Base-by-base conservation (phyloP, 2,888 invertebrate genomes). In the Boloria selene region DNA sequence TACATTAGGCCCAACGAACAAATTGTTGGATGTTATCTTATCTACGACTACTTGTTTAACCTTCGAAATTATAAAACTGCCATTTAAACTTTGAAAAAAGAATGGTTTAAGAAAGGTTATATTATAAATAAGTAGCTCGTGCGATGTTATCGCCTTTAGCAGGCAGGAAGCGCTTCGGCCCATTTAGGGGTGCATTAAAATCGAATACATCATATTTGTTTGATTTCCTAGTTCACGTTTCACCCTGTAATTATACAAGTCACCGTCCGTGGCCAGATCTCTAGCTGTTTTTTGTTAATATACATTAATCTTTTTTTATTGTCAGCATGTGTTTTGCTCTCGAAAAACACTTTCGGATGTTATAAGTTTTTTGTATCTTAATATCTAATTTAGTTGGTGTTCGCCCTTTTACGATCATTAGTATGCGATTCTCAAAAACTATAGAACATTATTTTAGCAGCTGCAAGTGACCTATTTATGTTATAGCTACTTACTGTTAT, bases 151-250 rank as follows among this genome's bases (percentile, higher is more conserved):
- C 90, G 82, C 77, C 74, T 70, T 73, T 72, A 81, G 79, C 80
- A 80, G 86, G 87, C 90, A 90, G 92, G 92, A 91, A 92, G 88
- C 90, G 88, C 89, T 87, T 88, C 89, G 80, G 83, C 85, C 88
- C 87, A 90, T 92, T 92, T 92, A 92, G 84, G 92, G 92, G 90
- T 92, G 92, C 91, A 93, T 93, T 92, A 92, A 92, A 93, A 92
- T 89, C 91, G 89, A 86, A 93, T 93, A 90, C 91, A 93, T 93
- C 93, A 93, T 92, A 91, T 92, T 91, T 93, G 92, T 93, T 93
- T 93, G 93, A 92, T 93, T 92, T 92, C 92, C 90, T 90, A 91
- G 90, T 86, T 88, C 87, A 84, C 86, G 86, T 89, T 90, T 86
- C 85, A 90, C 88, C 90, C 90, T 89, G 87, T 91, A 90, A 92